Evolutionary conservation across 2,113 vertebrate genomes (phyloP), one percentile per base, ranked within the genome.

Genomic region (Pyrgilauda ruficollis): DNA sequence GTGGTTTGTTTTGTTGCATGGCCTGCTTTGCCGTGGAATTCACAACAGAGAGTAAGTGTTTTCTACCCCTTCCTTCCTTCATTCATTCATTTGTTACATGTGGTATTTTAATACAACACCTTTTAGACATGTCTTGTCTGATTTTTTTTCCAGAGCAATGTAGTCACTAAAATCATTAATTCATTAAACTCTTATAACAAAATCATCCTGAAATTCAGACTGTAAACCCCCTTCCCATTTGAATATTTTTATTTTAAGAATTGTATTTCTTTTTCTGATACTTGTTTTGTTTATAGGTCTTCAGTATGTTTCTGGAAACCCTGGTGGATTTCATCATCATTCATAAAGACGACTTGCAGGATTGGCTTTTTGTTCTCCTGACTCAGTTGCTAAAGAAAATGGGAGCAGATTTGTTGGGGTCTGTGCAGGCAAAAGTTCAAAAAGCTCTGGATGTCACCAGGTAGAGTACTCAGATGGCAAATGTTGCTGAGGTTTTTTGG

Each of bases 221-320:
- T 62, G 47, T 72, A 59, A 82, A 5, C 26, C 16, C 19, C 53
- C 16, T 41, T 58, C 23, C 59, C 21, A 24, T 89, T 64, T 43
- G 35, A 73, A 66, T 73, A 66, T 58, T 93, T 77, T 91, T 70
- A 18, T 84, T 86, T 78, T 39, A 81, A 90, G 56, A 39, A 23
- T 2, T 9, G 12, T n/a, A 24, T 77, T 76, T 52, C 18, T 75
- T 67, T 87, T 62, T 76, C 33, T 94, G 89, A 95, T 58, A 72
- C 28, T 93, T 52, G 55, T 18, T 74, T 81, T 89, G 24, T 69
- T 82, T 91, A 37, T 95, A 99, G 99, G 99, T 99, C 90, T 99
- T 99, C 97, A 99, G 99, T 97, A 99, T 99, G 99, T 99, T 99
- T 97, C 97, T 99, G 97, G 99, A 99, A 98, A 99, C 99, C 2